phyloP scores from a whole-genome alignment of 1,140 invertebrate species.

The Protaetia brevitarsis region DNA sequence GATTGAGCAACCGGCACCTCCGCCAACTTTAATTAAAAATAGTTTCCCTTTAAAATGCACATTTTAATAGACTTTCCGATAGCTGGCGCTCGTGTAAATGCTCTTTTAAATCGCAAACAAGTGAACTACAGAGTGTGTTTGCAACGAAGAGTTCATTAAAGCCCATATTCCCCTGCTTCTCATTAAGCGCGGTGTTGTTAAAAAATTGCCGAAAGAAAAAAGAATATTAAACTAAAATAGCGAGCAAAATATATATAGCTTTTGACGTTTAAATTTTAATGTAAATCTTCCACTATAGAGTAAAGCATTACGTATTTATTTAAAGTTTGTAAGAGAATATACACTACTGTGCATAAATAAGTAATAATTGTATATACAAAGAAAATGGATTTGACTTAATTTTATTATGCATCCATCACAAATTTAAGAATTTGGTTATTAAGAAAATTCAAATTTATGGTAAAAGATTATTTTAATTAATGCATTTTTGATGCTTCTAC shows the following conservation, averaged over 20 bases:
- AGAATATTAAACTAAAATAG: background rate
- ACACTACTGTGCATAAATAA: too few species aligned
- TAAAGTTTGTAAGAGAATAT: too few species aligned
- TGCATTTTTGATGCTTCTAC: too few species aligned
- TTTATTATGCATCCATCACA: too few species aligned
- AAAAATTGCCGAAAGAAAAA: background rate
- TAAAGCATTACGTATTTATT: too few species aligned
- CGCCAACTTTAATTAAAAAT: constrained; percentile 15
- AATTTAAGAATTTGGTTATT: too few species aligned
- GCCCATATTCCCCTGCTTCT: background rate
- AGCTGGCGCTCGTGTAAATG: background rate
- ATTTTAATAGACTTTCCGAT: background rate
- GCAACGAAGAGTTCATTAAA: background rate
- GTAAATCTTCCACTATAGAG: too few species aligned
- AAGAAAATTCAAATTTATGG: too few species aligned
- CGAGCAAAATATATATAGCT: background rate
- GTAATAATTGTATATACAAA: too few species aligned
- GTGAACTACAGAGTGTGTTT: background rate
- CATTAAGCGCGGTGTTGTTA: background rate
- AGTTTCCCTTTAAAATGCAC: constrained; percentile 3
- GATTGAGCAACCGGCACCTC: background rate
- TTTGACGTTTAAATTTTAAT: background rate
- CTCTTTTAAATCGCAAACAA: too few species aligned
- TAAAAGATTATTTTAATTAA: too few species aligned
- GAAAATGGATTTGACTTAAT: too few species aligned